phyloP scores from a whole-genome alignment of 2,888 invertebrate species.

The Zhengitettix transpicula region DNA sequence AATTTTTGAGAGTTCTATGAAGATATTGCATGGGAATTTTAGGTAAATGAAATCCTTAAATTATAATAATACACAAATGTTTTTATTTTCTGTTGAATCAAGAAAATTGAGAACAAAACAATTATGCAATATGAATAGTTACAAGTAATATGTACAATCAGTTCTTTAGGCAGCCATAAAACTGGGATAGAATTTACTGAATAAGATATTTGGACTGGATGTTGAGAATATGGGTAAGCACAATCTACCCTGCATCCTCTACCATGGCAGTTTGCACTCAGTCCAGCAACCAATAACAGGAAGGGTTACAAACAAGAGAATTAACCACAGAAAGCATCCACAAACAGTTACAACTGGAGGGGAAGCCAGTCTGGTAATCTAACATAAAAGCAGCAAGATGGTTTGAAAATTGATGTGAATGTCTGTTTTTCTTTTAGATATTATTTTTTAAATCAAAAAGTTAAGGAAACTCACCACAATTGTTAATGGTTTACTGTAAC shows the following conservation, averaged over 20 bases:
- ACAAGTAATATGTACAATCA: conserved; percentile 36
- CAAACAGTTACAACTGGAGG: conserved; percentile 16
- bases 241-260: conserved; percentile 1
- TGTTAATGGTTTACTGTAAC: too few species aligned
- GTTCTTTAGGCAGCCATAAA: conserved; percentile 26
- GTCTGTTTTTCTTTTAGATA: neutral
- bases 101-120: conserved; percentile 33
- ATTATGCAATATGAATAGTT: conserved; percentile 33
- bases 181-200: conserved; percentile 17
- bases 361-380: conserved; percentile 19
- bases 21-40: too few species aligned
- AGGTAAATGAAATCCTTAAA: neutral
- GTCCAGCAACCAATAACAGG: conserved; percentile 3
- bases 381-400: conserved; percentile 24
- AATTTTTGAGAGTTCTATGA: too few species aligned
- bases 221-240: conserved; percentile 14
- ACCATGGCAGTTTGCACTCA: neutral
- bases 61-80: conserved; percentile 33
- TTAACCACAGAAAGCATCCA: conserved; percentile 13
- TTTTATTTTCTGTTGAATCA: conserved; percentile 32
- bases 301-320: neutral
- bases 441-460: too few species aligned
- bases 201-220: too few species aligned
- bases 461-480: too few species aligned
- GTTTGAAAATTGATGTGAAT: conserved; percentile 18